Evolutionary conservation across 2,888 invertebrate species (phyloP).

Genomic region (Gisinianus flammeolus): DNA sequence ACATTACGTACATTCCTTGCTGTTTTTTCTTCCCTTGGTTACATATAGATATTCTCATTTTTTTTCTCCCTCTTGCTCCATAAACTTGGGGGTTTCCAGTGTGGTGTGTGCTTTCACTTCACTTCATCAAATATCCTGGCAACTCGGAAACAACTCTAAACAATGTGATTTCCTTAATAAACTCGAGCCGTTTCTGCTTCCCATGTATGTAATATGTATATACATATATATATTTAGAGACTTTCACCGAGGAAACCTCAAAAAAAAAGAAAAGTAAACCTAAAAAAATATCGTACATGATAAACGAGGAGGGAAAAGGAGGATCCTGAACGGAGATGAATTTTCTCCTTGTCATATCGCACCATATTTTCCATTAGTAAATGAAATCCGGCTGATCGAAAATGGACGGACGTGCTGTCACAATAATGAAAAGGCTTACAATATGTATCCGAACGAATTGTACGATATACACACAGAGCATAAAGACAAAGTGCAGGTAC

Average conservation of each 20-base stretch:
- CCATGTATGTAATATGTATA: background rate
- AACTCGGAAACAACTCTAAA: background rate
- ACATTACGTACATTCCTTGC: no score
- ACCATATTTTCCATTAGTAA: conserved; percentile 23
- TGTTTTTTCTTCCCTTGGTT: background rate
- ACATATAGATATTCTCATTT: background rate
- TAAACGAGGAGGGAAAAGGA: background rate
- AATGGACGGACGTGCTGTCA: conserved; percentile 19
- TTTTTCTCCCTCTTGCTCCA: background rate
- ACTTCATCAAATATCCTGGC: background rate
- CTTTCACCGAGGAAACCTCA: background rate
- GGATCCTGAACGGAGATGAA: background rate
- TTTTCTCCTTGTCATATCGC: conserved; percentile 14
- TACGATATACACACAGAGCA: no score
- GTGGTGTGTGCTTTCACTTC: background rate
- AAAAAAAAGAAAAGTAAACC: background rate
- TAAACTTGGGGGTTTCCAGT: background rate
- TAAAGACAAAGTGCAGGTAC: no score
- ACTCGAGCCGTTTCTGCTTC: background rate
- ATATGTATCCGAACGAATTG: no score
- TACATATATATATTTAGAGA: background rate
- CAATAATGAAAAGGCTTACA: conserved; percentile 27
- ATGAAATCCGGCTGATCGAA: conserved; percentile 17
- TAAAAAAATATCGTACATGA: background rate
- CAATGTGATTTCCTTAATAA: background rate